Evolutionary conservation across 1,140 invertebrate genomes (phyloP).

Genomic region (Goniozus legneri): DNA sequence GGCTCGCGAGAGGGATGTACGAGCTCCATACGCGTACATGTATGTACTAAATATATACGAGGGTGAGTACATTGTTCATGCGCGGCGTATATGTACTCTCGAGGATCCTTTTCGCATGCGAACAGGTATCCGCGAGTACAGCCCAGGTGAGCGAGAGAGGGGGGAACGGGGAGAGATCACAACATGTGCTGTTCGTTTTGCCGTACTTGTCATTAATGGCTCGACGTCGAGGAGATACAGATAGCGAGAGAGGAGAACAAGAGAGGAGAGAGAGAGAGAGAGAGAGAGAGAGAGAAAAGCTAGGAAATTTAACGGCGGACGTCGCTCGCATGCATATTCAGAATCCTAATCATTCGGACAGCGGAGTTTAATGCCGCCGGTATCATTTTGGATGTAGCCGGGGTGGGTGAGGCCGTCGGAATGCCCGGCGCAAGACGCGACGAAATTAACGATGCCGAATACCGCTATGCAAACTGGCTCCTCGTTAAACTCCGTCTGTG

Average conservation of each 20-base stretch:
- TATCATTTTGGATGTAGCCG: slow-evolving; percentile 1
- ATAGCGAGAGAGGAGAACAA: too few species aligned
- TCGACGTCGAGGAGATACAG: too few species aligned
- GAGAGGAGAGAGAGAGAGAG: too few species aligned
- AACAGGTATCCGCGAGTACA: too few species aligned
- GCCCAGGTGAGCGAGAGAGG: slow-evolving; percentile 3
- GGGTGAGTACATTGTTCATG: too few species aligned
- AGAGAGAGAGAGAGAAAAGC: too few species aligned
- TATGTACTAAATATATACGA: too few species aligned
- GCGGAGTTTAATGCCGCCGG: not conserved
- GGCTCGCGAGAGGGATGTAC: too few species aligned
- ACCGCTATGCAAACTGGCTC: too few species aligned
- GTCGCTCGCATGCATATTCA: not conserved
- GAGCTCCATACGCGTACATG: too few species aligned
- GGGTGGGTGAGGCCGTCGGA: not conserved
- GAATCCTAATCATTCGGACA: not conserved
- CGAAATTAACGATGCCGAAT: slow-evolving; percentile 1
- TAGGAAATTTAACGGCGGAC: slow-evolving; percentile 6
- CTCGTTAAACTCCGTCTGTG: too few species aligned
- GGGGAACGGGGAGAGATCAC: slow-evolving; percentile 10
- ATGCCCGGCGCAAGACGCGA: not conserved
- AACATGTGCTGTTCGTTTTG: slow-evolving; percentile 15
- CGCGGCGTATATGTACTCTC: too few species aligned
- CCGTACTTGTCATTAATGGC: slow-evolving; percentile 11
- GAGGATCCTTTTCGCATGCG: slow-evolving; percentile 7